Percentiles rank a stretch among this genome's conserved stretches.
Conservation (phyloP, 1,140 invertebrate genomes). For the Orchestia grillus region DNA sequence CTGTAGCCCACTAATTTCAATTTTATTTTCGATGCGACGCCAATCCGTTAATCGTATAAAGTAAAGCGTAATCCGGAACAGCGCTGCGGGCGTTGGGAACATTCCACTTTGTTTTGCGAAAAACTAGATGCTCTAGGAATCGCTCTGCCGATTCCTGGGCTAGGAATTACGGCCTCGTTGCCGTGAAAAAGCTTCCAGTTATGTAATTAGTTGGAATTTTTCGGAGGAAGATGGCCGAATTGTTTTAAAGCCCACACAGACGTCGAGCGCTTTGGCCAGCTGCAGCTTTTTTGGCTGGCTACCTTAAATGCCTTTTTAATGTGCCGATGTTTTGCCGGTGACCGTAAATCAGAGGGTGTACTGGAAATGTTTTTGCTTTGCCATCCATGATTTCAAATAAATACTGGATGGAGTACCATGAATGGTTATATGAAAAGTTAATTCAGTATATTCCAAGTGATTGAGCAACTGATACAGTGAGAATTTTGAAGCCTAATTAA, state of each 20-base stretch:
- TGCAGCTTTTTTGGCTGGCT: not conserved
- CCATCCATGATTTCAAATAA: not conserved
- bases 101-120: slow-evolving; percentile 36
- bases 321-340: not conserved
- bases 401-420: not conserved
- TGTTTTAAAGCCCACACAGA: not conserved
- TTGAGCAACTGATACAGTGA: no score
- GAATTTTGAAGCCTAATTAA: no score
- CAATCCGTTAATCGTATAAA: slow-evolving; percentile 41
- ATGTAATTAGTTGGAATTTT: slow-evolving; percentile 54
- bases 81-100: not conserved
- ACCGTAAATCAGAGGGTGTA: not conserved
- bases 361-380: not conserved
- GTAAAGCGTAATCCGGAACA: not conserved
- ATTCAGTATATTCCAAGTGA: no score
- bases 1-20: not conserved
- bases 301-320: slow-evolving; percentile 1
- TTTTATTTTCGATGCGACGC: not conserved
- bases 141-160: slow-evolving; percentile 44
- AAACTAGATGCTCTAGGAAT: slow-evolving; percentile 37
- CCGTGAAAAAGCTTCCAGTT: slow-evolving; percentile 41
- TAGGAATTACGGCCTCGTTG: not conserved
- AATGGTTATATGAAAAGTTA: not conserved
- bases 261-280: not conserved
- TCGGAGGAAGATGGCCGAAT: slow-evolving; percentile 21